phyloP scores from a whole-genome alignment of 1,140 invertebrate genomes.

The Trichomalopsis sarcophagae region DNA sequence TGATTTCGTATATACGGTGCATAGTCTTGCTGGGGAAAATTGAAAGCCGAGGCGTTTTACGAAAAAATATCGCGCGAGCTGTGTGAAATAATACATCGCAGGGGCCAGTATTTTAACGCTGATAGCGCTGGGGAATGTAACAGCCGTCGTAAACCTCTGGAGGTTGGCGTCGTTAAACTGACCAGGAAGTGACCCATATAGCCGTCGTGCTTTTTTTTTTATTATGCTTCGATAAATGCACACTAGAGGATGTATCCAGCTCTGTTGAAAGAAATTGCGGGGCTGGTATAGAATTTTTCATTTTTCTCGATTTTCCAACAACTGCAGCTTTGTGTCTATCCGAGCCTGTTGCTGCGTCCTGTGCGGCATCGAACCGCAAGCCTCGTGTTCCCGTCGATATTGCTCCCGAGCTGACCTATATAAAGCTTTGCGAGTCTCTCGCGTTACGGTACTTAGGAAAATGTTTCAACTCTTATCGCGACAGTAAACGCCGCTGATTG shows the following conservation, averaged over 20 bases:
- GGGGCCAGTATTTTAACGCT: slow-evolving; percentile 7
- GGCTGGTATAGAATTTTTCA: too few species aligned
- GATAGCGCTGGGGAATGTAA: slow-evolving; percentile 21
- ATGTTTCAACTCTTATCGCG: background rate
- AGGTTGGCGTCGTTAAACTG: slow-evolving; percentile 35
- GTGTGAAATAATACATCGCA: slow-evolving; percentile 19
- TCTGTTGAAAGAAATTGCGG: too few species aligned
- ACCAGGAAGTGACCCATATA: slow-evolving; percentile 27
- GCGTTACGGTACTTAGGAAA: background rate
- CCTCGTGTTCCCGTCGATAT: background rate
- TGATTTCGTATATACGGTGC: too few species aligned
- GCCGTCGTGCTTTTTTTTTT: background rate
- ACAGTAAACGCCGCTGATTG: too few species aligned
- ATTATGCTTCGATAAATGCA: background rate
- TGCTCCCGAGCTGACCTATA: background rate
- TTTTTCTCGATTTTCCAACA: too few species aligned
- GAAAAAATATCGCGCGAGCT: background rate
- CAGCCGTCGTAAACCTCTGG: slow-evolving; percentile 12
- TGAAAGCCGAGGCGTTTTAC: background rate
- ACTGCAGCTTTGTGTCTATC: background rate
- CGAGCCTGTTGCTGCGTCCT: background rate
- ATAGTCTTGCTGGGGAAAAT: background rate
- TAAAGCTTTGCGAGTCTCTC: background rate
- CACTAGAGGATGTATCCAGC: background rate
- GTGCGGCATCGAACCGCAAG: background rate